Percentiles rank a stretch among this genome's conserved stretches.
Conservation (phyloP, 1,140 invertebrate species). For the Saccostrea echinata region DNA sequence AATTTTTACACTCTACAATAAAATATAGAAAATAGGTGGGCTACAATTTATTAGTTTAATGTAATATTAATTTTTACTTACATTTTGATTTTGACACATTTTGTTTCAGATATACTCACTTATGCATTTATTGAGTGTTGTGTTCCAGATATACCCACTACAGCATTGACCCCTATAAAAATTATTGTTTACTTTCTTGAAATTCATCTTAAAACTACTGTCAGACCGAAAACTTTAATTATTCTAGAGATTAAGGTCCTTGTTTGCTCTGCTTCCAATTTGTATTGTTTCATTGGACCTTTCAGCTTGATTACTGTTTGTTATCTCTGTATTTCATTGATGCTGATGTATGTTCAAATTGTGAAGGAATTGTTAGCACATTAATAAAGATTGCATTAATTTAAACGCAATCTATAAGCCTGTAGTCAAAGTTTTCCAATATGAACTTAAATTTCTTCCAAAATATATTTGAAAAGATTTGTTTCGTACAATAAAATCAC, state of each 20-base stretch:
- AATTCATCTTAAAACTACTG: background rate
- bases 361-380: too few species aligned
- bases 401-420: too few species aligned
- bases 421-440: too few species aligned
- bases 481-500: too few species aligned
- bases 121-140: background rate
- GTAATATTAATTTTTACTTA: background rate
- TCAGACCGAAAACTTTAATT: background rate
- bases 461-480: too few species aligned
- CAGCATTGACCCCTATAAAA: background rate
- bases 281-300: background rate
- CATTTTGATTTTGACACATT: background rate
- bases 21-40: background rate
- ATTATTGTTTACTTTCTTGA: background rate
- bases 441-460: too few species aligned
- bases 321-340: too few species aligned
- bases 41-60: background rate
- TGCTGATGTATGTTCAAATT: too few species aligned
- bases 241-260: background rate
- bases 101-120: background rate
- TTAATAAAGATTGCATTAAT: too few species aligned
- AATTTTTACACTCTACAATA: background rate
- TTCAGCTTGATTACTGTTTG: too few species aligned
- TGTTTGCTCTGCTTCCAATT: background rate
- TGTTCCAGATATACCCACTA: background rate